These are phyloP conservation scores for Casuarius casuarius DNA, from an alignment of 2,113 vertebrate species.

Conservation along the genomic window DNA sequence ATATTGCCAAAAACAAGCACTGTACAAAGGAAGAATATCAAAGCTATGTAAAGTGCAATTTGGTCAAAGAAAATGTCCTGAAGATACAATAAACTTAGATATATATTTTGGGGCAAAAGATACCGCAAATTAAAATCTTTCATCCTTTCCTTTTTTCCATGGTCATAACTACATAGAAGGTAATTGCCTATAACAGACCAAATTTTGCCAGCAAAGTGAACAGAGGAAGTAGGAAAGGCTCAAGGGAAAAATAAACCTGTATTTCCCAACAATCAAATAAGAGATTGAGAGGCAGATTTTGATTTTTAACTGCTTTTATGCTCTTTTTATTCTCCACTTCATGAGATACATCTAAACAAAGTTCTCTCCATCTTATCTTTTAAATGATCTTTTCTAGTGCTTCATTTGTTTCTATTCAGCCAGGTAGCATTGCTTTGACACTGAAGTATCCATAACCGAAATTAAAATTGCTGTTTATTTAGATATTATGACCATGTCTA, in stretches of 20 bases:
- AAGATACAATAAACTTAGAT: not conserved
- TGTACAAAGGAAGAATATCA: not conserved
- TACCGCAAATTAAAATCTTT: not conserved
- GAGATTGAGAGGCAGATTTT: not conserved
- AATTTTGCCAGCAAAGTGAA: not conserved
- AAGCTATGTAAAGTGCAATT: not conserved
- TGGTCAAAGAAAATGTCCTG: not conserved
- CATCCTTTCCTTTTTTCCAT: not conserved
- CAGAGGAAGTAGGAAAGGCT: not conserved
- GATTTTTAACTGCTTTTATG: not conserved
- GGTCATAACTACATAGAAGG: not conserved
- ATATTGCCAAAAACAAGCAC: not conserved
- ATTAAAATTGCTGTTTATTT: not conserved
- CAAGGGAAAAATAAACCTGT: rapidly evolving
- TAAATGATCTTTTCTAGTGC: not conserved
- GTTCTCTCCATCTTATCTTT: not conserved
- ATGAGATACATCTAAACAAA: not conserved
- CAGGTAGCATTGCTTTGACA: not conserved
- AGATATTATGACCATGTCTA: not conserved
- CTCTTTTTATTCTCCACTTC: not conserved
- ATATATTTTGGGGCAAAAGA: not conserved
- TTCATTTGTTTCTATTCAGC: not conserved
- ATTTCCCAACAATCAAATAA: not conserved
- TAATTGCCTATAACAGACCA: not conserved
- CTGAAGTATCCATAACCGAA: not conserved